Evolutionary conservation across 1,140 invertebrate species (phyloP), one percentile per base, ranked within the genome.

Genomic region (Drosophila grimshawi): DNA sequence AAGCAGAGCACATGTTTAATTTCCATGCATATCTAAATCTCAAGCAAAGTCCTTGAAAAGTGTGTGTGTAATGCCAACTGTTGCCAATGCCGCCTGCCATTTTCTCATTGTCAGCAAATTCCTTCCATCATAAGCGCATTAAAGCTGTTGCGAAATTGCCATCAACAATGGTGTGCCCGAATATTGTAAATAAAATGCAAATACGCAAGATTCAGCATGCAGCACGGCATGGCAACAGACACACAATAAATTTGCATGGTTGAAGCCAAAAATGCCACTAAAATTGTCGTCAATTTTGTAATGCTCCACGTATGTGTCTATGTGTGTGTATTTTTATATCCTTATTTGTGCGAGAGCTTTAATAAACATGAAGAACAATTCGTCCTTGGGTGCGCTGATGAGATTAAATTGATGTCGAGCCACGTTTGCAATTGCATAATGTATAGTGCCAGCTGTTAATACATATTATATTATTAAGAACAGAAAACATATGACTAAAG

Each of bases 101-200:
- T 37, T 51, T 39, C 30, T 11, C 30, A 53, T 19, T 53, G 35
- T 30, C 63, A 68, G 53, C 52, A 56, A 55, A 72, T 46, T 73
- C 56, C 64, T 46, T 10, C 39, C 39, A 43, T n/a, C 69, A 68
- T 82, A 86, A 86, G 80, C 80, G 76, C 53, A 82, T 82, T 86
- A 85, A 69, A 29, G 48, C 53, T 60, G 67, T 60, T 46, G 56
- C 8, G 29, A 64, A 64, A 70, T 39, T 66, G 64, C 35, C 30
- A 62, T 30, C 10, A 53, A 35, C 48, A 76, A 66, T 74, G 41
- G 27, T 60, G 65, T 52, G 45, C 37, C n/a, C 43, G 62, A 51
- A 56, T 51, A 53, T 59, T 62, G 83, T 88, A 80, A 88, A 83
- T 80, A 83, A 88, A 70, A 86, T 88, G 85, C 80, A 88, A 88